Evolutionary conservation across 2,888 invertebrate species (phyloP), one percentile per base, ranked within the genome.

Genomic region (Drosophila mettleri): DNA sequence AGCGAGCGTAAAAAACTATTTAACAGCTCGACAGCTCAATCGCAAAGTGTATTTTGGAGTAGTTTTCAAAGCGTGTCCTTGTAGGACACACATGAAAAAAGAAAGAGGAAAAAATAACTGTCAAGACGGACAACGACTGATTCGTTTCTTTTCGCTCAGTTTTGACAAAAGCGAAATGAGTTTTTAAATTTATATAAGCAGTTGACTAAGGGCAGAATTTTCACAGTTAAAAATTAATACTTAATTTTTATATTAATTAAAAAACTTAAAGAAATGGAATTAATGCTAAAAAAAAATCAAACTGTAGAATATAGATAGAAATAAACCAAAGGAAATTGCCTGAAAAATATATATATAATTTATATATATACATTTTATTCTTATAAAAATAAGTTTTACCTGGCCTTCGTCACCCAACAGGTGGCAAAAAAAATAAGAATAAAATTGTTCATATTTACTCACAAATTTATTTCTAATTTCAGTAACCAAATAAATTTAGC

Each of bases 401-500:
- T 49, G 22, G 34, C 6, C 49, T 33, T 27, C 58, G 48, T 46
- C 53, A 45, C 59, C 68, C 66, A 73, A 83, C 80, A 86, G 88
- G 88, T 86, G 86, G 74, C 57, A 53, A 53, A 31, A 33, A 64
- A 1, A 24, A 20, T 10, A 18, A 53, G 38, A 18, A 27, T 58
- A 8, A 24, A 22, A 24, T 24, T 24, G n/a, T 9, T 29, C 38
- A 18, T 29, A 22, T 45, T 49, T 61, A 65, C 51, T 62, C 29
- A 74, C 34, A 57, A 54, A 7, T 41, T 38, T 62, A 66, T 39
- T 73, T 79, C 60, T 61, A 52, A 60, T 82, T 83, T 85, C 74
- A 83, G 88, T 82, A 63, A 73, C 54, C 62, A 71, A 68, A 59
- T 70, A 72, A 78, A 78, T 71, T 78, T 74, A 87, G 75, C 73